Evolutionary conservation across 2,888 invertebrate genomes (phyloP).

Genomic region (Philaethria dido): DNA sequence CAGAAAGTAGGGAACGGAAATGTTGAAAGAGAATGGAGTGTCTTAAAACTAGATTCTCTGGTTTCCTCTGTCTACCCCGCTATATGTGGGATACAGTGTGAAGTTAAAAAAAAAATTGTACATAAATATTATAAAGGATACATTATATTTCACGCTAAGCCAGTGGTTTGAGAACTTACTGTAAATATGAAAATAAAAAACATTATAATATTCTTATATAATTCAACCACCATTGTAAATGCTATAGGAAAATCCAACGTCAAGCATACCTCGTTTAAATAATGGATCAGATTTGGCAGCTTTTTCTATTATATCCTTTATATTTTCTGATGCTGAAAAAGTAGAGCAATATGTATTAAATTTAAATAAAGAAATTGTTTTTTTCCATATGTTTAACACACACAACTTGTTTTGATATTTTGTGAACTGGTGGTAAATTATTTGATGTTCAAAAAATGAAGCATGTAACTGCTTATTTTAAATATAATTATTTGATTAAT

Average conservation of each 20-base stretch:
- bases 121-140: slow-evolving; percentile 48
- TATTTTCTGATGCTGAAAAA: slow-evolving; percentile 60
- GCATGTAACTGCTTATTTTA: too few relatives aligned
- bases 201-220: not conserved
- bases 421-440: too few relatives aligned
- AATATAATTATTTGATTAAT: not conserved
- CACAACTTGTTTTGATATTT: too few relatives aligned
- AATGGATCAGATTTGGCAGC: slow-evolving; percentile 56
- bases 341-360: slow-evolving; percentile 6
- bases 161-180: slow-evolving; percentile 40
- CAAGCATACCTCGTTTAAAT: slow-evolving; percentile 65
- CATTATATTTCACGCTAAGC: slow-evolving; percentile 37
- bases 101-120: too few relatives aligned
- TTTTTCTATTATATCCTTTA: slow-evolving; percentile 59
- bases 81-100: too few relatives aligned
- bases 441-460: too few relatives aligned
- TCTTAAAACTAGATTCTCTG: too few relatives aligned
- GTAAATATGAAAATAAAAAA: slow-evolving; percentile 32
- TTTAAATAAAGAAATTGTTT: too few relatives aligned
- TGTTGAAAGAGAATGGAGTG: too few relatives aligned
- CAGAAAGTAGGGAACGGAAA: too few relatives aligned
- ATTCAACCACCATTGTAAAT: not conserved
- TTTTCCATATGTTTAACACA: too few relatives aligned
- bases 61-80: too few relatives aligned
- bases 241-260: not conserved